These are phyloP conservation scores for Empidonax alnorum DNA, from an alignment of 2,113 vertebrate species.

Conservation along the genomic window DNA sequence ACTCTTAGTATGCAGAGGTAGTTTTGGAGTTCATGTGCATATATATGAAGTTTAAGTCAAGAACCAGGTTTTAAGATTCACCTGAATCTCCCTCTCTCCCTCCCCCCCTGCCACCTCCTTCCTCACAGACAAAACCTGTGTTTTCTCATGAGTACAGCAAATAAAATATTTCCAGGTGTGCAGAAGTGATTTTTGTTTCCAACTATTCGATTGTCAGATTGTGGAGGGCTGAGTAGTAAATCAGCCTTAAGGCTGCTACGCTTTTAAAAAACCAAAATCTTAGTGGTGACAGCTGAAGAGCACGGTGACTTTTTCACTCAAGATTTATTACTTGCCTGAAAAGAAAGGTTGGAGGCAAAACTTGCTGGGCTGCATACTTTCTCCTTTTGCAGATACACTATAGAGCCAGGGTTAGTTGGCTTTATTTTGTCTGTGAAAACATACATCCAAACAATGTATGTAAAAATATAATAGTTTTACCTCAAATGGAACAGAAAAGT, in stretches of 20 bases:
- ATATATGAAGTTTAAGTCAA: not conserved
- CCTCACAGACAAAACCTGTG: constrained; percentile 19
- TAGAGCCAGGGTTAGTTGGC: constrained; percentile 22
- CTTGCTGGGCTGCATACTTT: constrained; percentile 72
- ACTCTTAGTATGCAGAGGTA: not conserved
- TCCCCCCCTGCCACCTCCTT: not conserved
- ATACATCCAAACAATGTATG: not conserved
- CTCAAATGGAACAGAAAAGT: constrained; percentile 7
- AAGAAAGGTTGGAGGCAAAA: constrained; percentile 60
- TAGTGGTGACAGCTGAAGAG: constrained; percentile 75
- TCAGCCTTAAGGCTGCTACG: constrained; percentile 72
- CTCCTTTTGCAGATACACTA: constrained; percentile 43
- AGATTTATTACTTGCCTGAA: constrained; percentile 75
- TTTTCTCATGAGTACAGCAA: constrained; percentile 56
- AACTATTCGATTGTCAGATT: constrained; percentile 68
- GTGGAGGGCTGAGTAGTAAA: constrained; percentile 67
- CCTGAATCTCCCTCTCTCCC: not conserved
- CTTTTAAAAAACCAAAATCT: constrained; percentile 55
- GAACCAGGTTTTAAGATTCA: not conserved
- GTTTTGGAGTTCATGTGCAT: not conserved
- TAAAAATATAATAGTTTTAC: constrained; percentile 18
- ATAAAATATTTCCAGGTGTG: constrained; percentile 75
- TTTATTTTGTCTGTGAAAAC: constrained; percentile 50
- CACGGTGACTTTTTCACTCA: constrained; percentile 70
- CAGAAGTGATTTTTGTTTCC: constrained; percentile 62